Evolutionary conservation across 1,140 invertebrate species (phyloP).

Genomic region (Meloidogyne exigua): DNA sequence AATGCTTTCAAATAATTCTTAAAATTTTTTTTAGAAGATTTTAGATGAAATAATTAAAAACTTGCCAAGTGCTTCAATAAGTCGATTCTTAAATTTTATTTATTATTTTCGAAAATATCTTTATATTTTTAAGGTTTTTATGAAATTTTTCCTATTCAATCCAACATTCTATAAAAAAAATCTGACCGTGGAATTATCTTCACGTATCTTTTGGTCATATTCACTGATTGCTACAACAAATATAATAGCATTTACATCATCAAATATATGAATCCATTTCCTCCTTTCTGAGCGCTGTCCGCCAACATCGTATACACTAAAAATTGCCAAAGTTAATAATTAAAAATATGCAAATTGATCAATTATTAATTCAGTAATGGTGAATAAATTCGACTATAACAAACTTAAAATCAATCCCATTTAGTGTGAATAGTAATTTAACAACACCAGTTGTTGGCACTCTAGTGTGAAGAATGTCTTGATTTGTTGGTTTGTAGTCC

Average conservation of each 20-base stretch:
- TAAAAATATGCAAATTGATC: too few relatives aligned
- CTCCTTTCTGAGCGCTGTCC: slow-evolving; percentile 68
- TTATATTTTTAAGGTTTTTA: too few relatives aligned
- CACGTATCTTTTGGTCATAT: slow-evolving; percentile 43
- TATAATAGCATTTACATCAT: slow-evolving; percentile 44
- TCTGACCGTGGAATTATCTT: slow-evolving; percentile 40
- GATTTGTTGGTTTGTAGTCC: slow-evolving; percentile 74
- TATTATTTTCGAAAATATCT: neutral
- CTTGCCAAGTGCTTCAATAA: slow-evolving; percentile 64
- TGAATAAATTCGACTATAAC: neutral
- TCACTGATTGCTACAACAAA: slow-evolving; percentile 58
- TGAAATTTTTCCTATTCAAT: too few relatives aligned
- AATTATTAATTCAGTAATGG: too few relatives aligned
- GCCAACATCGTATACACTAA: slow-evolving; percentile 66
- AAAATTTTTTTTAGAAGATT: neutral
- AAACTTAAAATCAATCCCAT: slow-evolving; percentile 52
- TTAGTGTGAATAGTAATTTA: slow-evolving; percentile 79
- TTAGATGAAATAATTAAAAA: neutral
- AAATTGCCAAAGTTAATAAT: slow-evolving; percentile 13
- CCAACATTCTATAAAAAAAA: neutral
- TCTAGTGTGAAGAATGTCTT: slow-evolving; percentile 92
- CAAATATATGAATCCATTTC: slow-evolving; percentile 69
- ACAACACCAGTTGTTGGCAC: slow-evolving; percentile 89
- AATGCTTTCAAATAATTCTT: slow-evolving; percentile 64
- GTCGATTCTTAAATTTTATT: slow-evolving; percentile 64